phyloP scores from a whole-genome alignment of 2,797 vertebrate species.

The Leptoclinus maculatus region DNA sequence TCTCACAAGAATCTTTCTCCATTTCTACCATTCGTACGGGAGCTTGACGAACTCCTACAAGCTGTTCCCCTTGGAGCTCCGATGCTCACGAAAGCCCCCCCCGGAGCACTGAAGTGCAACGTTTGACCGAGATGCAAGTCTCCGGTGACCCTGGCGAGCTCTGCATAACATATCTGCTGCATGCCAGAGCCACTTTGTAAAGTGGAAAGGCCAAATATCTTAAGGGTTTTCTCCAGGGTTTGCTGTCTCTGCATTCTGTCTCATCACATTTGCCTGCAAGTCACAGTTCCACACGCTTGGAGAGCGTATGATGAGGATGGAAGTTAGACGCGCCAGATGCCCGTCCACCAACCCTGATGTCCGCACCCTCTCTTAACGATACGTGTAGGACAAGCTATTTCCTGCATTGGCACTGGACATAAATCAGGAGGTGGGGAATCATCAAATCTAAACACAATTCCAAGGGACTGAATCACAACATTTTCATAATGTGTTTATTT shows the following conservation, averaged over 20 bases:
- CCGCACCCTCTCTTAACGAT: too few relatives aligned
- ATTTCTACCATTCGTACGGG: background rate
- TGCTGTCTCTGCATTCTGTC: background rate
- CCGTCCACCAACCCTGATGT: too few relatives aligned
- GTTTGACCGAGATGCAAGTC: constrained; percentile 32
- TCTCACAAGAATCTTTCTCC: background rate
- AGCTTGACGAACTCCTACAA: constrained; percentile 16
- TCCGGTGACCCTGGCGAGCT: constrained; percentile 2
- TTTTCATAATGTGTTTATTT: too few relatives aligned
- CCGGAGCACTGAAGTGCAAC: constrained; percentile 12
- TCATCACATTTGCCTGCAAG: too few relatives aligned
- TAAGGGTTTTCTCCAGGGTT: background rate
- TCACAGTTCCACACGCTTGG: too few relatives aligned
- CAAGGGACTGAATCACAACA: too few relatives aligned
- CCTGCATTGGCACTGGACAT: too few relatives aligned
- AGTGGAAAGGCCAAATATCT: constrained; percentile 9
- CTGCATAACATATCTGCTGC: constrained; percentile 12
- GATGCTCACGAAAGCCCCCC: background rate
- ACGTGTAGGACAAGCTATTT: too few relatives aligned
- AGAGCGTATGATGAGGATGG: too few relatives aligned
- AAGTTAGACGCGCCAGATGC: too few relatives aligned
- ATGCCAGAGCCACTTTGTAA: background rate
- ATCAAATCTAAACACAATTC: too few relatives aligned
- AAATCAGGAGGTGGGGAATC: too few relatives aligned
- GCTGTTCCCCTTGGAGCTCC: background rate